Evolutionary conservation across 2,113 vertebrate species (phyloP), one percentile per base, ranked within the genome.

Genomic region (Pipra filicauda): DNA sequence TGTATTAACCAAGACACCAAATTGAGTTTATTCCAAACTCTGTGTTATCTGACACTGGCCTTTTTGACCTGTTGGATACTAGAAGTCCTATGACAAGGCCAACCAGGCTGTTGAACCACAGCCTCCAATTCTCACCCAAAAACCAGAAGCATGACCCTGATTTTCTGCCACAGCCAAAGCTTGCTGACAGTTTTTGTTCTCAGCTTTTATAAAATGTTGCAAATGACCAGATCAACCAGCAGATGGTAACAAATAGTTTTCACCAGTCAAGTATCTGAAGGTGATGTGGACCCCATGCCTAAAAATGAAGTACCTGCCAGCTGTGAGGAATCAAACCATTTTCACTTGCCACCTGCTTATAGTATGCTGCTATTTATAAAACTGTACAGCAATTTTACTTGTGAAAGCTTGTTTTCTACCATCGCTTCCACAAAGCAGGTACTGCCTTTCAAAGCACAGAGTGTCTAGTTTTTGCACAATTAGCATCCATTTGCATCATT

Each of bases 271-370:
- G 55, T 8, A 2, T 44, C 35, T 3, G 1, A 66, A 92, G 43
- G 54, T 39, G 70, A 82, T 24, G 9, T 37, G 59, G 48, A 81
- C 16, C 19, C 0, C 0, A 15, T 44, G 52, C 21, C 44, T 0
- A 0, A 83, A 91, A 90, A 91, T 33, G 26, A 92, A 86, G 30
- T n/a, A 73, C 11, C 54, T 87, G 41, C 41, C 54, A 89, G 90
- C 75, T 91, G 64, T 44, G 52, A 92, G 49, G 24, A 91, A 86
- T 41, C 49, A 80, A 71, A 67, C 18, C 5, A 48, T 59, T 37
- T 81, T 84, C n/a, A 35, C 51, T 78, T 61, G 16, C 83, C 61
- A 74, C 48, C 41, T 88, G 57, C 55, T 86, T 61, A 65, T 21
- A 37, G 33, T 27, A 23, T 46, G 12, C 52, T 81, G 58, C 73